phyloP scores from a whole-genome alignment of 2,797 vertebrate genomes.

The Corythornis leucogaster region DNA sequence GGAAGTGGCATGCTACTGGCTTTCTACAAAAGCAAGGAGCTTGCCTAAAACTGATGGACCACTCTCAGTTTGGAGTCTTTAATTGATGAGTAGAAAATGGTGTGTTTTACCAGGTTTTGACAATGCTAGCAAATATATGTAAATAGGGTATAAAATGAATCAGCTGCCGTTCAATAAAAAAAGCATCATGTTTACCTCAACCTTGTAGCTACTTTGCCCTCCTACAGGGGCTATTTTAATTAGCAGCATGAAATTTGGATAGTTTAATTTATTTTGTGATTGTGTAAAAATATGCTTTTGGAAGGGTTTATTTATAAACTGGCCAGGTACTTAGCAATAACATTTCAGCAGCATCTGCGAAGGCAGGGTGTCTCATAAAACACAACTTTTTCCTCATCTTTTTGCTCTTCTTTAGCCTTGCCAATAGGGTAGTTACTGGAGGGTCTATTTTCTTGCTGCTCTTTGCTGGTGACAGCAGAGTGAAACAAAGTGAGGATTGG shows the following conservation, averaged over 20 bases:
- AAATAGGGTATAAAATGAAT: constrained; percentile 79
- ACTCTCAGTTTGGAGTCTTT: constrained; percentile 7
- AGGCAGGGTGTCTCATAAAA: constrained; percentile 61
- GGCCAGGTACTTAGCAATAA: constrained; percentile 74
- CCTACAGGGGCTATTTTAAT: constrained; percentile 82
- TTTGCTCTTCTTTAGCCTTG: constrained; percentile 36
- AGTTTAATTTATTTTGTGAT: constrained; percentile 82
- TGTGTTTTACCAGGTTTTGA: constrained; percentile 62
- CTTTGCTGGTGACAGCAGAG: constrained; percentile 74
- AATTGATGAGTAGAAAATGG: background rate
- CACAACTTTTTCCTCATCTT: constrained; percentile 31
- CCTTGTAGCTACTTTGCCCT: constrained; percentile 73
- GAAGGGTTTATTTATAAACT: constrained; percentile 77
- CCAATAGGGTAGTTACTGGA: constrained; percentile 39
- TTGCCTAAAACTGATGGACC: constrained; percentile 15
- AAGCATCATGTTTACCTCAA: constrained; percentile 75
- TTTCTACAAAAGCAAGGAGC: background rate
- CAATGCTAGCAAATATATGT: constrained; percentile 76
- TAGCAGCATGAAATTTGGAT: constrained; percentile 80
- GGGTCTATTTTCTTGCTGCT: constrained; percentile 68
- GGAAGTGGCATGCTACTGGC: background rate
- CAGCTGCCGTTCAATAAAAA: constrained; percentile 69
- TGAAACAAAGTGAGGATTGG: constrained; percentile 69
- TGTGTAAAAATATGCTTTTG: constrained; percentile 70
- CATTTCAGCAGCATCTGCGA: constrained; percentile 71